Evolutionary conservation across 2,888 invertebrate genomes (phyloP).

Genomic region (Penaeus monodon): DNA sequence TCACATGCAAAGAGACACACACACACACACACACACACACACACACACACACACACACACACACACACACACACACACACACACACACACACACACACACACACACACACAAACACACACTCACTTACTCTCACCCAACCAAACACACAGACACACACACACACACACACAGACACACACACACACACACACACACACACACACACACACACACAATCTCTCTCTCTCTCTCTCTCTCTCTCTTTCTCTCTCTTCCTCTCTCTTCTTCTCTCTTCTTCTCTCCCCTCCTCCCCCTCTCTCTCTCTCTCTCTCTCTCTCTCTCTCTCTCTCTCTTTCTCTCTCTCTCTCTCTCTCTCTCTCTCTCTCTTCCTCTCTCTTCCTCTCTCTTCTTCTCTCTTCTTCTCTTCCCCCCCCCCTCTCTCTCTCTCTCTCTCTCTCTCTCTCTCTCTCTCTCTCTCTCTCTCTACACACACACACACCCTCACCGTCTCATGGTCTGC

Average conservation of each 20-base stretch:
- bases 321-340: background rate
- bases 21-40: no score
- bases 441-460: background rate
- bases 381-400: background rate
- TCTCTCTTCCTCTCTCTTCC: no score
- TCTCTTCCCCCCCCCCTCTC: background rate
- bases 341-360: no score
- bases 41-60: no score
- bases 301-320: background rate
- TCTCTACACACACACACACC: background rate
- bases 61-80: no score
- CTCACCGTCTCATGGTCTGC: constrained; percentile 61
- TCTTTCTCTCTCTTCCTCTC: background rate
- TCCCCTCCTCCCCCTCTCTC: background rate
- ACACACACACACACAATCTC: no score
- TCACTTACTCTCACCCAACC: no score
- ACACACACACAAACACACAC: no score
- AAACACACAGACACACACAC: no score
- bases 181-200: background rate
- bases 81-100: no score
- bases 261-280: background rate
- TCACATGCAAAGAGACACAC: no score
- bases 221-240: background rate
- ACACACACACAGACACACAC: no score
- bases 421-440: background rate